Evolutionary conservation across 2,797 vertebrate species (phyloP).

Genomic region (Antrozous pallidus): DNA sequence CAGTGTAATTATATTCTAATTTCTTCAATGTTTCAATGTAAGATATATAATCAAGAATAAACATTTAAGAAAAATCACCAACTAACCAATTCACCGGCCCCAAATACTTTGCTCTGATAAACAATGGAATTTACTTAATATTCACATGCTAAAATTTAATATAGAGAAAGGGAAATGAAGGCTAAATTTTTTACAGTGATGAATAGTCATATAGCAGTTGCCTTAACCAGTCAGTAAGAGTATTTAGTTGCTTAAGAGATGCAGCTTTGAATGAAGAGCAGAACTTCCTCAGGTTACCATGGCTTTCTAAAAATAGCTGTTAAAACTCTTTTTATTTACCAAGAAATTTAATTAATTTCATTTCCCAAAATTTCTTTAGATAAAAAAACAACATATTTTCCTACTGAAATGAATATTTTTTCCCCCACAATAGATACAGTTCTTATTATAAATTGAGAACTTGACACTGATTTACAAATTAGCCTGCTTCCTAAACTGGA

Average conservation of each 20-base stretch:
- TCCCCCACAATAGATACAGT: not conserved
- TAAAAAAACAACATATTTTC: slow-evolving; percentile 14
- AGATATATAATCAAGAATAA: not conserved
- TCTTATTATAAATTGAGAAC: slow-evolving; percentile 11
- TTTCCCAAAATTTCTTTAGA: slow-evolving; percentile 16
- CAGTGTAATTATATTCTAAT: not conserved
- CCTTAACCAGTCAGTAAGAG: not conserved
- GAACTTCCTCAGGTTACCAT: not conserved
- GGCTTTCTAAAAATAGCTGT: slow-evolving; percentile 11
- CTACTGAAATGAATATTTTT: not conserved
- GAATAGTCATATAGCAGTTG: not conserved
- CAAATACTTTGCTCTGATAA: not conserved
- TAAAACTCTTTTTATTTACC: slow-evolving; percentile 14
- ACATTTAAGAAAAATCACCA: not conserved
- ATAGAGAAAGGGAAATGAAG: slow-evolving; percentile 11
- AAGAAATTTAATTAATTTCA: slow-evolving; percentile 30
- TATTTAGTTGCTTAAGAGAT: slow-evolving; percentile 4
- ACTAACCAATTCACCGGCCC: not conserved
- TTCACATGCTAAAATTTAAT: slow-evolving; percentile 13
- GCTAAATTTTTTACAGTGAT: not conserved
- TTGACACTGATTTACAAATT: not conserved
- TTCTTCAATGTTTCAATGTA: not conserved
- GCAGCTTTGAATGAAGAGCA: not conserved
- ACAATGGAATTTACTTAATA: not conserved
- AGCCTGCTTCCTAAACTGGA: not conserved